phyloP scores from a whole-genome alignment of 1,140 invertebrate genomes.

The Bombus confusus region DNA sequence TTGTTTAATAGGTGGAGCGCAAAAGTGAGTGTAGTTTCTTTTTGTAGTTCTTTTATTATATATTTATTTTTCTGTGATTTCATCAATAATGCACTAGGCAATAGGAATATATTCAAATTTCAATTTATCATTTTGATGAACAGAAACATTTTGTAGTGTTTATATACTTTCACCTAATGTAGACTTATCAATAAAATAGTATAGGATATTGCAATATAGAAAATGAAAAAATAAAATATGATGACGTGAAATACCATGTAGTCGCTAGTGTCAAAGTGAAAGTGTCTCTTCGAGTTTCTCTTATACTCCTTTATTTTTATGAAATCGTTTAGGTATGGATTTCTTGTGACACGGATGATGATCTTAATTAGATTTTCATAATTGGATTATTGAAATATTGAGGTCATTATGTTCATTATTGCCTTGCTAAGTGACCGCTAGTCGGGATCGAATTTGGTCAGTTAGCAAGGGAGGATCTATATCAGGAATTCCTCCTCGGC shows the following conservation, averaged over 20 bases:
- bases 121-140: background rate
- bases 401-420: background rate
- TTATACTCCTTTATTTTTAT: background rate
- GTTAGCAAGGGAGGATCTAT: background rate
- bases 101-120: background rate
- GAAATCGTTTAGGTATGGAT: background rate
- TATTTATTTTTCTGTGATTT: background rate
- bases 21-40: background rate
- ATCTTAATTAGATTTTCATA: background rate
- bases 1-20: background rate
- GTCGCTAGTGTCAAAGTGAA: background rate
- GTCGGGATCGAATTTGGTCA: background rate
- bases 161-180: background rate
- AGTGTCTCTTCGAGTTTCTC: background rate
- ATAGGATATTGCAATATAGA: background rate
- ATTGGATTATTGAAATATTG: slow-evolving; percentile 1
- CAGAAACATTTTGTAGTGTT: background rate
- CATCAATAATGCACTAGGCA: too few species aligned
- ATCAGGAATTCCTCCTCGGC: background rate
- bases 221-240: slow-evolving; percentile 13
- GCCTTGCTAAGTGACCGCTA: background rate
- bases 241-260: background rate
- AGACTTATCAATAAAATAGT: background rate
- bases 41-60: background rate
- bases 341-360: background rate